Evolutionary conservation across 2,888 invertebrate genomes (phyloP).

Genomic region (Ametastegia equiseti): DNA sequence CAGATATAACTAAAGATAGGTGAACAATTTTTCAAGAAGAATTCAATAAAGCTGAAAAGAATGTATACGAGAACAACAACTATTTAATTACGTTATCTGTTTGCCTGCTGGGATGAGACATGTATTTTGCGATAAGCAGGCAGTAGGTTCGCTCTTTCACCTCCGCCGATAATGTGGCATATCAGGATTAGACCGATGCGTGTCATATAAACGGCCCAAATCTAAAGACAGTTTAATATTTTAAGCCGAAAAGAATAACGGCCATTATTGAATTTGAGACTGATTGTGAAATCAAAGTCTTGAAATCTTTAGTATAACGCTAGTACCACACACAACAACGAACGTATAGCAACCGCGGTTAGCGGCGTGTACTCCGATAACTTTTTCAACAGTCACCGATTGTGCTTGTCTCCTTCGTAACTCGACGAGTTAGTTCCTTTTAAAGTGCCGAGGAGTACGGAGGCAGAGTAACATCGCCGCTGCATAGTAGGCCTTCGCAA

Average conservation of each 20-base stretch:
- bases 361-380: neutral
- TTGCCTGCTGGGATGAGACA: neutral
- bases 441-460: conserved; percentile 11
- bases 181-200: neutral
- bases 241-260: neutral
- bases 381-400: neutral
- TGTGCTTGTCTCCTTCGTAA: conserved; percentile 1
- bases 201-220: neutral
- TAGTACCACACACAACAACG: too few species aligned
- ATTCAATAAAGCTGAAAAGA: neutral
- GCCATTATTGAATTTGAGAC: neutral
- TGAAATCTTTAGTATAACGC: neutral
- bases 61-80: neutral
- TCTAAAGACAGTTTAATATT: neutral
- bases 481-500: neutral
- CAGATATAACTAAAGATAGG: neutral
- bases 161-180: neutral
- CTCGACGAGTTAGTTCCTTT: conserved; percentile 14
- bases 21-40: neutral
- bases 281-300: neutral
- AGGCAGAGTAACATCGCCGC: neutral
- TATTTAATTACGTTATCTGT: neutral
- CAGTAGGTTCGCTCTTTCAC: neutral
- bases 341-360: neutral
- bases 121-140: neutral